Evolutionary conservation across 2,113 vertebrate species (phyloP), one percentile per base, ranked within the genome.

Genomic region (Salvelinus fontinalis): DNA sequence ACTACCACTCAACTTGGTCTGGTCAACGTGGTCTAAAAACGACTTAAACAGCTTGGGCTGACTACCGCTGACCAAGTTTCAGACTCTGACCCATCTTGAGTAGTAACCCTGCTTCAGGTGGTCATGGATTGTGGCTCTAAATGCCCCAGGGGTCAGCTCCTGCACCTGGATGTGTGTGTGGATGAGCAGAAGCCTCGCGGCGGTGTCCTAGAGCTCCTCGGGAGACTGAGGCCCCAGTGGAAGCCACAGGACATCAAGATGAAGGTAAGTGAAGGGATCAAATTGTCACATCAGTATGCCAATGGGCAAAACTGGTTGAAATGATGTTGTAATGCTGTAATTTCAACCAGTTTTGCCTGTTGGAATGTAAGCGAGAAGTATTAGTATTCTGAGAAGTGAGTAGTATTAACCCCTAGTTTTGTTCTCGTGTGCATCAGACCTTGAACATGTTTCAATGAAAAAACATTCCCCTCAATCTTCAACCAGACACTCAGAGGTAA

Each of bases 221-320:
- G 79, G 51, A 81, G 76, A 71, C 81, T 95, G 9, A 88, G 91
- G 54, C 93, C 94, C 64, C 77, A 81, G 0, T 95, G 93, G 93
- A 91, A 85, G 20, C n/a, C 81, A 3, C 76, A 87, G 39, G 89
- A 93, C 34, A 79, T 95, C 75, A 87, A 91, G 60, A 80, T 92
- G 76, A 94, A 95, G 93, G 94, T 81, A 87, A 90, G 92, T 81
- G 18, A 24, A 48, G 39, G 29, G 22, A 69, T 69, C 29, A 44
- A 60, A 22, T 9, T 39, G 39, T 39, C 18, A 14, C n/a, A 62
- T n/a, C 20, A n/a, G 59, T 24, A 16, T 62, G 12, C n/a, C 59
- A 62, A 16, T 2, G 2, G 59, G n/a, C 8, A 62, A 62, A 8
- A n/a, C 60, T 64, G 18, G n/a, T 16, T 16, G 4, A 22, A 54